phyloP scores from a whole-genome alignment of 2,113 vertebrate genomes.

The Thamnophis sirtalis region DNA sequence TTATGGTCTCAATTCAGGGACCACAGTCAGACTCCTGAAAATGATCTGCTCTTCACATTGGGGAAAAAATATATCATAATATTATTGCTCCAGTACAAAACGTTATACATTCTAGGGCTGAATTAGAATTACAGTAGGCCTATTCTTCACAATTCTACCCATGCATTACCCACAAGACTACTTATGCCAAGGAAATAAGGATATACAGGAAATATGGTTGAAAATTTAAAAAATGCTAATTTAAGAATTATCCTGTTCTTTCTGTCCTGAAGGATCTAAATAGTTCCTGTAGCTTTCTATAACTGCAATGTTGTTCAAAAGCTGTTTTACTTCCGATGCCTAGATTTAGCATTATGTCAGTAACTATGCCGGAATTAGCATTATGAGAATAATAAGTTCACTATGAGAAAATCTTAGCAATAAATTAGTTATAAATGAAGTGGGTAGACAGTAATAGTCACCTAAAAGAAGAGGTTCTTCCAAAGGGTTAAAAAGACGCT shows the following conservation, averaged over 20 bases:
- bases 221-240: neutral
- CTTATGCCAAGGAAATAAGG: neutral
- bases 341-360: neutral
- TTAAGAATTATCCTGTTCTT: neutral
- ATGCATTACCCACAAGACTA: neutral
- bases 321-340: neutral
- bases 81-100: neutral
- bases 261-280: neutral
- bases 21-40: neutral
- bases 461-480: slow-evolving; percentile 81
- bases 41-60: neutral
- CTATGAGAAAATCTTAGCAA: neutral
- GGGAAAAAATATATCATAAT: neutral
- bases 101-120: neutral
- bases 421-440: neutral
- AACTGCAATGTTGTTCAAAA: neutral
- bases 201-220: neutral
- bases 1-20: neutral
- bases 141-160: neutral
- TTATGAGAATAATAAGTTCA: neutral
- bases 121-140: neutral
- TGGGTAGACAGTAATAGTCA: slow-evolving; percentile 33
- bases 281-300: neutral
- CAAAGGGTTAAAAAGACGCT: slow-evolving; percentile 72
- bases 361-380: neutral